These are phyloP conservation scores for Gnathonemus echidnorhynchus DNA, from an alignment of 2,113 vertebrate genomes.

Conservation along the genomic window DNA sequence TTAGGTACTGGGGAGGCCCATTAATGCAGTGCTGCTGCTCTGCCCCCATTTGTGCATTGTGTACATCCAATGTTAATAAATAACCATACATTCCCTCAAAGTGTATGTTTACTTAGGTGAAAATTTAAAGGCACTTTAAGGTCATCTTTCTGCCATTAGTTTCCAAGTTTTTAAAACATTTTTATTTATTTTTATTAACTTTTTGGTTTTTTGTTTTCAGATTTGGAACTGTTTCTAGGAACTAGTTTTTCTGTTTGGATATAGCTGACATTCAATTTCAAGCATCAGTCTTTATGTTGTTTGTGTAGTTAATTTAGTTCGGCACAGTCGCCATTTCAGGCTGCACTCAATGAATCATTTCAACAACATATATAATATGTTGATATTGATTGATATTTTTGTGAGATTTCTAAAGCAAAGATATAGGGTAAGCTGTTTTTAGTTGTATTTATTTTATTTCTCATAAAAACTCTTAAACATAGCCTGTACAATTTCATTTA, in stretches of 20 bases:
- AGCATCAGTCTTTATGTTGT: not conserved
- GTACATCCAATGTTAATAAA: not conserved
- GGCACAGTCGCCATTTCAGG: not conserved
- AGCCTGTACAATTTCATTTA: not conserved
- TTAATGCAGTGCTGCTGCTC: not conserved
- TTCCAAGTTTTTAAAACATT: not conserved
- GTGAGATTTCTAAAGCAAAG: not conserved
- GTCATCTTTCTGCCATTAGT: not conserved
- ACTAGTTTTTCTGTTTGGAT: not conserved
- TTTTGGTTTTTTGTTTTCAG: not conserved
- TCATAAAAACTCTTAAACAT: not conserved
- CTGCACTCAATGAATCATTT: not conserved
- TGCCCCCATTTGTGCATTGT: not conserved
- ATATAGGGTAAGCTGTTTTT: not conserved
- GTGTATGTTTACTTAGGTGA: not conserved
- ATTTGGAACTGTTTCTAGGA: not conserved
- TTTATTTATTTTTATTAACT: not conserved
- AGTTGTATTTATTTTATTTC: slow-evolving; percentile 1
- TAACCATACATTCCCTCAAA: not conserved
- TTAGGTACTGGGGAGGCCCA: not conserved
- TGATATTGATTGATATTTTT: not conserved
- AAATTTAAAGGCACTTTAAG: not conserved
- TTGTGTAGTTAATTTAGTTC: not conserved
- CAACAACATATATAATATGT: not conserved
- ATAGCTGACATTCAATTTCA: not conserved